Evolutionary conservation across 2,113 vertebrate genomes (phyloP), one percentile per base, ranked within the genome.

Genomic region (Dissostichus mawsoni): DNA sequence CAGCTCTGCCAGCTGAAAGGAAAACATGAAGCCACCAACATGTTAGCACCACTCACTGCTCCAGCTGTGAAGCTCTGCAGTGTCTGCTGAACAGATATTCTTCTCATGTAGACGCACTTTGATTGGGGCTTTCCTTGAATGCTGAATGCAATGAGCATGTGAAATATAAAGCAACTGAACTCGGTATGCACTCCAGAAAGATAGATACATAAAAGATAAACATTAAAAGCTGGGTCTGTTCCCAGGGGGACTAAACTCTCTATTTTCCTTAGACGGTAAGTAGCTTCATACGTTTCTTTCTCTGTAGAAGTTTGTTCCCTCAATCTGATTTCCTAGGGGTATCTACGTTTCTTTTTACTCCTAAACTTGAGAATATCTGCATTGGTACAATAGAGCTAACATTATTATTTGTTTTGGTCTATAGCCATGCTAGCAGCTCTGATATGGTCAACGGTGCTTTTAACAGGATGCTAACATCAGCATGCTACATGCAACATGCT

Each of bases 1-100:
- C 58, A 73, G 78, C 63, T 79, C 74, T 50, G 81, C 68, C 77
- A 67, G 85, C 75, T 75, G 66, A 75, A 87, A 83, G 36, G 58
- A 59, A 89, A 80, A 81, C 76, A 81, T 16, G 36, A 62, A 66
- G 65, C 0, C 0, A 18, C 58, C 6, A 29, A 58, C 48, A 48
- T 64, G 16, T 69, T 81, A 36, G 17, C 74, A 41, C 64, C 44
- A 63, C 45, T 64, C 62, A 9, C 51, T 11, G 69, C 58, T 66
- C 70, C 0, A 12, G 73, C 65, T 62, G 80, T 53, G 78, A 74
- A 7, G 66, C 57, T 41, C 57, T 18, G 63, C 52, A 12, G 61
- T 50, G 36, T 70, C 45, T 36, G 25, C 56, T 50, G 2, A 10
- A 12, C 47, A 53, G 62, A 33, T 45, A 45, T 23, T 23, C 45